Conservation (phyloP, 2,797 vertebrate genomes). For the Poecilia velifera region DNA sequence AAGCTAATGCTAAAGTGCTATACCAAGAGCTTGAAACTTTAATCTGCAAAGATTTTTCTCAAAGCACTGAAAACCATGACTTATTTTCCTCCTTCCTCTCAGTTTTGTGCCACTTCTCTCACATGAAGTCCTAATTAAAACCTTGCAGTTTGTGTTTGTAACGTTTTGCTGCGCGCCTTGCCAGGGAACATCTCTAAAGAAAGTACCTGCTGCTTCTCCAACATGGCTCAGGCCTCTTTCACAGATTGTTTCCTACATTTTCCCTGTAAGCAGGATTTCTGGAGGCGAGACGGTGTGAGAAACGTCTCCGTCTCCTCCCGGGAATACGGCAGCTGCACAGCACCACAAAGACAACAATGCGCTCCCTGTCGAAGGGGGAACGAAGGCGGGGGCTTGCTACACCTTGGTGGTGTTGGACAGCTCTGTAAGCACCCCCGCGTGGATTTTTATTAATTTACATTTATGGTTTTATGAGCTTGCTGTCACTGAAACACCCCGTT, state of each 20-base stretch:
- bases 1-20: too few relatives aligned
- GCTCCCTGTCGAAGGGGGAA: constrained; percentile 40
- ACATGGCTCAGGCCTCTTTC: not conserved
- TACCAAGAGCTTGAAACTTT: not conserved
- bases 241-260: not conserved
- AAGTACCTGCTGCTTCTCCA: not conserved
- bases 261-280: not conserved
- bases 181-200: not conserved
- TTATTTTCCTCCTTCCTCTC: not conserved
- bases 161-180: not conserved
- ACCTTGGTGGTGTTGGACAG: constrained; percentile 63
- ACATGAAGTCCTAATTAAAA: not conserved
- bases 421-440: constrained; percentile 64
- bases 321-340: constrained; percentile 77
- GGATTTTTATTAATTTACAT: constrained; percentile 77
- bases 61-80: not conserved
- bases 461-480: constrained; percentile 62
- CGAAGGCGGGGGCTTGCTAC: constrained; percentile 38
- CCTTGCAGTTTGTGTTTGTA: not conserved
- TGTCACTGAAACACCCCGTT: constrained; percentile 50
- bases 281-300: constrained; percentile 33
- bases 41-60: not conserved
- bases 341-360: constrained; percentile 78
- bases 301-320: constrained; percentile 26
- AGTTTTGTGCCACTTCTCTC: not conserved